Base-by-base conservation (phyloP, 35 echinoderm and acorn worm species). In the Amphiura filiformis region DNA sequence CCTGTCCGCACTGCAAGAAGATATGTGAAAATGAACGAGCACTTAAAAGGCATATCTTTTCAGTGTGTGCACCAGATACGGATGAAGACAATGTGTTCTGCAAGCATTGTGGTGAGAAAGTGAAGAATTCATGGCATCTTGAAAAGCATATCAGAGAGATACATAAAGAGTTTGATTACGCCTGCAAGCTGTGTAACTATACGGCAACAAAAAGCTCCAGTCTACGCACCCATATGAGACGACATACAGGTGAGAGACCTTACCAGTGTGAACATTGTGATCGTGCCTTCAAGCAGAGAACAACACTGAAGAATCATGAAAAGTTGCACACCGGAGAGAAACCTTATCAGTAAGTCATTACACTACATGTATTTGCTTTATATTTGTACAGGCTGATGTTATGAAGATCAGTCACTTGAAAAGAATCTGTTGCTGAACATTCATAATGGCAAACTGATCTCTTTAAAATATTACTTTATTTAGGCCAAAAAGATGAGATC, bases 251-350 rank as follows among this genome's bases (percentile, higher is more conserved):
- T 0, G 93, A 94, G 64, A 81, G 96, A 28, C 96, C 96, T 0
- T 98, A 94, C 80, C 47, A 52, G 13, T 98, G 96, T 57, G 37
- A 13, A 3, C 37, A 57, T 26, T 98, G 96, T 38, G 38, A 81
- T 0, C 92, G 89, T 37, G 80, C 96, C 1, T 98, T 98, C 87
- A 88, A 90, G 0, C 93, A 98, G 44, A 94, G 90, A 78, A 94
- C 96, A 34, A 98, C 96, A 0, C 87, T 94, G 35, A 94, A 85
- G 26, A 98, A 98, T 39, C 96, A 98, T 83, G 89, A 83, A 18
- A 87, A 93, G 35, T 89, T 92, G 23, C 96, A 98, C 56, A 92
- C 93, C 1, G 96, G 96, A 9, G 91, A 94, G 87, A 98, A 98
- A 44, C 96, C 96, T 1, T 98, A 98, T 87, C 75, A 82, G 37